A percentile compares a stretch with the other conserved stretches of the same genome.
These are phyloP conservation scores for Acrossocheilus fasciatus DNA, from an alignment of 2,797 vertebrate genomes.

Conservation along the genomic window DNA sequence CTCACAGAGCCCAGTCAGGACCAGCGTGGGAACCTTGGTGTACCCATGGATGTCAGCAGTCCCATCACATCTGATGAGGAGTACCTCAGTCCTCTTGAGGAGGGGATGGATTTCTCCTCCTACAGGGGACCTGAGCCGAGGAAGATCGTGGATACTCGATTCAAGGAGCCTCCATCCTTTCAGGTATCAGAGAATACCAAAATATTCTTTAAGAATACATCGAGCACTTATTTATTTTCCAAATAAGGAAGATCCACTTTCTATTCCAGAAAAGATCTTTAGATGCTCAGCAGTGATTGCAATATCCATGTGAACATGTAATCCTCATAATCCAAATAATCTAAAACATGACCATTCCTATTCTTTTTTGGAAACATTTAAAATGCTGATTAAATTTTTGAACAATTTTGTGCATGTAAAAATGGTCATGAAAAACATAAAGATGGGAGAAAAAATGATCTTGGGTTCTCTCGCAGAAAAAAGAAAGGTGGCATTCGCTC, in stretches of 20 bases:
- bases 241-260: neutral
- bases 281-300: neutral
- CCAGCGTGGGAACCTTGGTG: constrained; percentile 74
- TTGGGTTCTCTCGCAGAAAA: neutral
- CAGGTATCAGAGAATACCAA: constrained; percentile 77
- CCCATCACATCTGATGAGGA: constrained; percentile 98
- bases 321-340: neutral
- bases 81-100: constrained; percentile 95
- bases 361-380: neutral
- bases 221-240: neutral
- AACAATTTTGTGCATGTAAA: neutral
- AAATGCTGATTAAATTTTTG: neutral
- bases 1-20: constrained; percentile 78
- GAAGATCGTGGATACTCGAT: constrained; percentile 77
- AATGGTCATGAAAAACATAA: no score
- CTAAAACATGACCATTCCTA: neutral
- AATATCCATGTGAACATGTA: neutral
- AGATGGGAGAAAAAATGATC: neutral
- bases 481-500: neutral
- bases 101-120: constrained; percentile 84
- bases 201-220: neutral
- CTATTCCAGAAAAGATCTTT: neutral
- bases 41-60: constrained; percentile 84
- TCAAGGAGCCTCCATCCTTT: constrained; percentile 91
- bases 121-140: constrained; percentile 72